These are phyloP conservation scores for Micropterix aruncella DNA, from an alignment of 2,888 invertebrate genomes.

Conservation along the genomic window DNA sequence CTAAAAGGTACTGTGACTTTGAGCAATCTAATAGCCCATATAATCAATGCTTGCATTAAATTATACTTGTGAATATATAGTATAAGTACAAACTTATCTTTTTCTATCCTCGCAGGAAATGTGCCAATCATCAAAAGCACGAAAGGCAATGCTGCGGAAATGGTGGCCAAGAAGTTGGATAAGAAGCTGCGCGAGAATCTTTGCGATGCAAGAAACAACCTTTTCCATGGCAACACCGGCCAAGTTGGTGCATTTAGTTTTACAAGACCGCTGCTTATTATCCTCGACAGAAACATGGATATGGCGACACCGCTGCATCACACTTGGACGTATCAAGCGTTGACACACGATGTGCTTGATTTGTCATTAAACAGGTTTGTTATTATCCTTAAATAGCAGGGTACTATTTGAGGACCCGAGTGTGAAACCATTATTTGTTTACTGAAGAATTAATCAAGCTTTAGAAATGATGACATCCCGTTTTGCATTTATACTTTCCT, in stretches of 20 bases:
- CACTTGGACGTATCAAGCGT: conserved; percentile 99
- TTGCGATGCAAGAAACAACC: conserved; percentile 90
- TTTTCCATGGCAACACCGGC: conserved; percentile 79
- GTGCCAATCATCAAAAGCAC: conserved; percentile 88
- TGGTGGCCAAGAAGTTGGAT: conserved; percentile 93
- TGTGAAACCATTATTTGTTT: no score
- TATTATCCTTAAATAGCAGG: no score
- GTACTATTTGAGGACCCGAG: no score
- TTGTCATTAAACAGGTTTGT: conserved; percentile 68
- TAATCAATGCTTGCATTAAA: no score
- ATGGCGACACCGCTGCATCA: conserved; percentile 97
- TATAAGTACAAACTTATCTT: no score
- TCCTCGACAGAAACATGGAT: conserved; percentile 89
- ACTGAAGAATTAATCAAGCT: no score
- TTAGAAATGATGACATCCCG: no score
- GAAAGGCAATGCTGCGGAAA: conserved; percentile 94
- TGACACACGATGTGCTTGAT: conserved; percentile 92
- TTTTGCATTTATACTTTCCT: no score
- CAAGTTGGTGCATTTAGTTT: conserved; percentile 70
- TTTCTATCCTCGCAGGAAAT: conserved; percentile 50
- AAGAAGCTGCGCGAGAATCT: conserved; percentile 94
- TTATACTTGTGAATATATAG: no score
- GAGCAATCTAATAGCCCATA: no score
- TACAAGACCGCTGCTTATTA: conserved; percentile 82
- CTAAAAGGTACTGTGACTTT: no score